Evolutionary conservation across 2,113 vertebrate species (phyloP).

Genomic region (Baryphthengus martii): DNA sequence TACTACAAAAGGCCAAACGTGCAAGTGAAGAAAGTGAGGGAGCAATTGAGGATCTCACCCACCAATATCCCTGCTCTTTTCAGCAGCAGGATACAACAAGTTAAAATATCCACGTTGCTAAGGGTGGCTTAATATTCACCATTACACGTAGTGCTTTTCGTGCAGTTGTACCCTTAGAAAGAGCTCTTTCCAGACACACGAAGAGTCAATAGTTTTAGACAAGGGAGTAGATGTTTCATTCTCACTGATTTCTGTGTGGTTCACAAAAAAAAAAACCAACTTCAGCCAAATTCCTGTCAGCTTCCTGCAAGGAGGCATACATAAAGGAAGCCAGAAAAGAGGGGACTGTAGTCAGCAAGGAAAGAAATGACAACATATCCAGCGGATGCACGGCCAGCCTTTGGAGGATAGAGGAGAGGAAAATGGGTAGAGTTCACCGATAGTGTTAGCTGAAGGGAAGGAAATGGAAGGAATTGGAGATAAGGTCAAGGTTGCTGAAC

Average conservation of each 20-base stretch:
- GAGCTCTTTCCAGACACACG: neutral
- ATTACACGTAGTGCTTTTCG: neutral
- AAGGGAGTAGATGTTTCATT: neutral
- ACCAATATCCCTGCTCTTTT: rapidly evolving
- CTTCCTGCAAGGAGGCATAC: neutral
- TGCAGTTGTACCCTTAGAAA: neutral
- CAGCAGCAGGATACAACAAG: neutral
- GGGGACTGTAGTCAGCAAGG: neutral
- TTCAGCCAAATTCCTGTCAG: neutral
- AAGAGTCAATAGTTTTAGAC: neutral
- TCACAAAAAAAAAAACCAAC: neutral
- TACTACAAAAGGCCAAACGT: neutral
- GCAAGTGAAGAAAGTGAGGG: rapidly evolving
- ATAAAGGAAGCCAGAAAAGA: neutral
- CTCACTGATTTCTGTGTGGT: neutral
- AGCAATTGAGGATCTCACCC: neutral
- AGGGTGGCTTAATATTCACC: neutral
- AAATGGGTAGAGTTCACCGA: neutral
- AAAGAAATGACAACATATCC: slow-evolving; percentile 21
- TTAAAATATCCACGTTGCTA: neutral
- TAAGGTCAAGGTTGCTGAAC: slow-evolving; percentile 11
- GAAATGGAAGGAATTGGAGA: slow-evolving; percentile 41
- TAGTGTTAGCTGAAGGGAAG: neutral
- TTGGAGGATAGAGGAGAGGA: slow-evolving; percentile 15
- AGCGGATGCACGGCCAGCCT: slow-evolving; percentile 19